Evolutionary conservation across 2,888 invertebrate species (phyloP), one percentile per base, ranked within the genome.

Genomic region (Xanthorhoe spadicearia): DNA sequence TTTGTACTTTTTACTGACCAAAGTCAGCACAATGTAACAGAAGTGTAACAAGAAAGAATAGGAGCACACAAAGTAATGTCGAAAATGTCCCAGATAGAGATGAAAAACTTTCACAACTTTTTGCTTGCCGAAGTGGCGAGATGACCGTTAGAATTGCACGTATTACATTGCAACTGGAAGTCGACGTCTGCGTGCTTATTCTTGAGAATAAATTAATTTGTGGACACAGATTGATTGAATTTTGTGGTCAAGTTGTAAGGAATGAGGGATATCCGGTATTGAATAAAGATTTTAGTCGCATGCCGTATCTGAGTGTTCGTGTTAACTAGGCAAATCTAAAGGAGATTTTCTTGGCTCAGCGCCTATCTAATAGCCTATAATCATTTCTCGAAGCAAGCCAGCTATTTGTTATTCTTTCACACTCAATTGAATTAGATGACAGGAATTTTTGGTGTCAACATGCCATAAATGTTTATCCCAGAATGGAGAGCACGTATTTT

Each of bases 131-230:
- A 48, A 38, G 3, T 18, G 53, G 56, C 62, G 13, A 55, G 56
- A 56, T 62, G 50, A 57, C 62, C 62, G 62, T 63, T 62, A 57
- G 56, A 13, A 51, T 51, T 56, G 62, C 23, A 52, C 48, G 48
- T 48, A 48, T 48, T 15, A 28, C 52, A 35, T 35, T 61, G 28
- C 52, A 46, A 53, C 53, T 53, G 19, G 53, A 35, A 18, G 52
- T 43, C 52, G n/a, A 23, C 13, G 48, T 48, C 48, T 48, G 15
- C 2, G 17, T 7, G 17, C 48, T 48, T 17, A 48, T 48, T 17
- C 38, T 48, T 17, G 5, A 48, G 17, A 17, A 17, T 48, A 48
- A 48, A 48, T 17, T 48, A 17, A 48, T 48, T 13, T 17, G 32
- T 48, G 48, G 38, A 43, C 38, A 43, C 38, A 13, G 2, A 10